Evolutionary conservation across 2,888 invertebrate genomes (phyloP).

Genomic region (Epinotia nisella): DNA sequence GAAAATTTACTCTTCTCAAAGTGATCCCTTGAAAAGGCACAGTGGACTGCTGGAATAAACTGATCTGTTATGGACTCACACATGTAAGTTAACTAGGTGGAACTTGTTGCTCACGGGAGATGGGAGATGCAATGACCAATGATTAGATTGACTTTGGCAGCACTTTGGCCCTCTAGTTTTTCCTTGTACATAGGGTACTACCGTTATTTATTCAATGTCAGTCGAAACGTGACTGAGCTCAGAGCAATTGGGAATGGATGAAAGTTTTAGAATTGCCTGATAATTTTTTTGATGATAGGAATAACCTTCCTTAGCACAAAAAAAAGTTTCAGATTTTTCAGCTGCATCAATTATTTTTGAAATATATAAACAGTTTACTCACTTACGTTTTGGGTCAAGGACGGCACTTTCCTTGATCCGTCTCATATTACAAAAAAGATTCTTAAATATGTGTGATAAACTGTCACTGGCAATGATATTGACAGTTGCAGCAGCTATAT

Average conservation of each 20-base stretch:
- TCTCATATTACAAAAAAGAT: no score
- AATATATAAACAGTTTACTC: no score
- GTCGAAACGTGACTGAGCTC: slow-evolving; percentile 13
- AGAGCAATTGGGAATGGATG: slow-evolving; percentile 18
- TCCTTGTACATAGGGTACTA: neutral
- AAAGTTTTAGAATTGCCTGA: no score
- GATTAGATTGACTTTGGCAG: slow-evolving; percentile 17
- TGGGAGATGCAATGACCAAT: slow-evolving; percentile 30
- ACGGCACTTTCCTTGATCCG: no score
- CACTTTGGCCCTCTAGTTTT: slow-evolving; percentile 18
- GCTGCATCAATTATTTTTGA: no score
- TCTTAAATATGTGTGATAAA: no score
- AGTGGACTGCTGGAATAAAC: slow-evolving; percentile 52
- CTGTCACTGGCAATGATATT: no score
- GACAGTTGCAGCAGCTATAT: no score
- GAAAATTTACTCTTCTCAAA: slow-evolving; percentile 64
- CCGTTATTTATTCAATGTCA: slow-evolving; percentile 16
- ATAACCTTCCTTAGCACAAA: no score
- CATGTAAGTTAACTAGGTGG: slow-evolving; percentile 19
- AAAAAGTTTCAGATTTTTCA: no score
- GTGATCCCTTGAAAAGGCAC: slow-evolving; percentile 70
- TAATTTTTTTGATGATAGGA: no score
- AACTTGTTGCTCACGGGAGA: slow-evolving; percentile 5
- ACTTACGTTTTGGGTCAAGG: no score
- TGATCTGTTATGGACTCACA: slow-evolving; percentile 28